Conservation (phyloP, 2,113 vertebrate species). For the Onychostruthus taczanowskii region DNA sequence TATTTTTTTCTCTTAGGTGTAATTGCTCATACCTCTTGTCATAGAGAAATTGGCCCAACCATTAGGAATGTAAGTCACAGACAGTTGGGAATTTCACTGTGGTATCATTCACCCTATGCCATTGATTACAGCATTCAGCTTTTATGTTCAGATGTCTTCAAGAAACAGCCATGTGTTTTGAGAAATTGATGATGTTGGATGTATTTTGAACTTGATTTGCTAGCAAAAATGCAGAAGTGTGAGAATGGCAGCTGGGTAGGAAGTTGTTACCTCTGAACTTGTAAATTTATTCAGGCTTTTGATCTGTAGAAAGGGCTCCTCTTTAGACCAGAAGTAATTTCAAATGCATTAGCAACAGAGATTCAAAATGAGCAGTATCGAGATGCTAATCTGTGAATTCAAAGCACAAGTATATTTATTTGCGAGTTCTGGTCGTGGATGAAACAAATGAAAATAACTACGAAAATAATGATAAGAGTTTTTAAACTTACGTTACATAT, state of each 20-base stretch:
- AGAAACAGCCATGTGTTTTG: neutral
- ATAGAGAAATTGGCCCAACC: neutral
- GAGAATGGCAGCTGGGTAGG: neutral
- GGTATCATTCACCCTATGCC: neutral
- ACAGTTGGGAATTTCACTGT: neutral
- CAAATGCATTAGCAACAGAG: neutral
- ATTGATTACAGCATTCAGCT: neutral
- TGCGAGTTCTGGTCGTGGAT: neutral
- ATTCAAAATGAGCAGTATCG: neutral
- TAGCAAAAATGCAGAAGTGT: neutral
- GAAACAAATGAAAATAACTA: neutral
- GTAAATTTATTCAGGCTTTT: neutral
- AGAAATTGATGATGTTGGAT: neutral
- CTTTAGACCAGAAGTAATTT: neutral
- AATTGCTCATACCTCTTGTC: neutral
- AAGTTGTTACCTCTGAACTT: neutral
- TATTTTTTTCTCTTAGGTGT: neutral
- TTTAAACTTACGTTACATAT: neutral
- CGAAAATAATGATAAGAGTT: neutral
- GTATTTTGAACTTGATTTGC: neutral
- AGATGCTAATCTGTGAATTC: neutral
- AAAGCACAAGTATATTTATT: neutral
- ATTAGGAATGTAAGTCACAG: neutral
- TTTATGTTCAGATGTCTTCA: neutral
- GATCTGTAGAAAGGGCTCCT: neutral